Evolutionary conservation across 1,140 invertebrate genomes (phyloP), one percentile per base, ranked within the genome.

Genomic region (Thalassaphorura encarpata): DNA sequence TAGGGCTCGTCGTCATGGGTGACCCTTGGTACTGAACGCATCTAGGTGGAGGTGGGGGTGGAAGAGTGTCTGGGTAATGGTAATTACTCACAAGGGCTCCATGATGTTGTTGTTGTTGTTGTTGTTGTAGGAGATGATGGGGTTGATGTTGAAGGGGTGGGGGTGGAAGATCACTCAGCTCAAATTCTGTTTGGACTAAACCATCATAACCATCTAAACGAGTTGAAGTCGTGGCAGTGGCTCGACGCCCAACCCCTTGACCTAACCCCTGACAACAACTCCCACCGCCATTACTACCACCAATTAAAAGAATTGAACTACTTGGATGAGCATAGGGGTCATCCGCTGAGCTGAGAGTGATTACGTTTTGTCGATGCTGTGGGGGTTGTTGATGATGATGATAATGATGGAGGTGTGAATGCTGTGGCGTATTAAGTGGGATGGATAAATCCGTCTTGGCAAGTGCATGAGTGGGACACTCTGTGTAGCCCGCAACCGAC

Each of bases 401-500:
- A 15, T 11, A 3, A 6, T 29, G 33, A 18, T 8, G 19, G 11
- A 24, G 33, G 3, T 11, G 50, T 36, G 39, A 15, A 23, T 52
- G 19, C 23, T 57, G 51, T 26, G 60, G 56, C 51, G 40, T 18
- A 26, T 52, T 49, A 11, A 36, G 31, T 23, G 48, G 50, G 18
- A 36, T 28, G 18, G 54, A 51, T 28, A 49, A 51, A 11, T 11
- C 11, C 33, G 33, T 11, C 11, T 36, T 36, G 33, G 11, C 33
- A 11, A 11, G 33, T 11, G 11, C 33, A n/a, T 36, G 11, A 15
- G 54, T 57, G 8, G 54, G 55, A 47, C 55, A 57, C 36, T 61
- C 60, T 19, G 39, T 61, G 55, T 61, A 61, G n/a, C 59, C 59
- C 13, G 54, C 54, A 18, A 51, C 60, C 5, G 52, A 55, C n/a